Base-by-base conservation (phyloP, 2,888 invertebrate species). In the Dryadula phaetusa region DNA sequence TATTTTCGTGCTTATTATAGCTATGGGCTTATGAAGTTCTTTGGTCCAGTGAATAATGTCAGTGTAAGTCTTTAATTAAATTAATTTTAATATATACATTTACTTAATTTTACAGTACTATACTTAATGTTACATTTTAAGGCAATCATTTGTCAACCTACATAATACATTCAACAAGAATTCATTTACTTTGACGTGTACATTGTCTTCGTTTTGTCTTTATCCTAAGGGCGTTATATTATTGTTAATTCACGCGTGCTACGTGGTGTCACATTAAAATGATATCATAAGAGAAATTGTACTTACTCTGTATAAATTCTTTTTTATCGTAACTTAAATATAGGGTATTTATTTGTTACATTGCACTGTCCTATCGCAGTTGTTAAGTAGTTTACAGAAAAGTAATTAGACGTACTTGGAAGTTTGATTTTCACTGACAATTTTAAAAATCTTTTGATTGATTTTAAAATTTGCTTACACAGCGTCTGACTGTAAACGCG, bases 241-340 rank as follows among this genome's bases (percentile, higher is more conserved):
- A 73, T 69, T 28, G 42, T 53, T 69, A 72, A 73, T 71, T 70
- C 70, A 77, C 73, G 77, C 79, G 79, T 79, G 80, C 70, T 71
- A 49, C 25, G 25, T 32, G 16, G 63, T 71, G 47, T 70, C 71
- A 73, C 74, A 76, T 80, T 78, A 77, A 58, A 73, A 56, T 56
- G 22, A 56, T 56, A 56, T 56, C 22, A 40, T n/a, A 40, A 25
- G 40, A 22, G 56, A 56, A 56, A 40, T n/a, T 52, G 10, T 52
- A 28, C 40, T 40, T 40, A 22, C 25, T 0, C 18, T 22, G n/a
- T 56, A 0, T 22, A n/a, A 37, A 22, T 54, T 37, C 5, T 14
- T 54, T 54, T 54, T 22, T 56, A 40, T 8, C 20, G 6, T 37
- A 7, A 54, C 37, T 14, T 37, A 2, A 53, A 54, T 54, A 49